These are phyloP conservation scores for Saxidomus purpurata DNA, from an alignment of 1,140 invertebrate species.

Conservation along the genomic window DNA sequence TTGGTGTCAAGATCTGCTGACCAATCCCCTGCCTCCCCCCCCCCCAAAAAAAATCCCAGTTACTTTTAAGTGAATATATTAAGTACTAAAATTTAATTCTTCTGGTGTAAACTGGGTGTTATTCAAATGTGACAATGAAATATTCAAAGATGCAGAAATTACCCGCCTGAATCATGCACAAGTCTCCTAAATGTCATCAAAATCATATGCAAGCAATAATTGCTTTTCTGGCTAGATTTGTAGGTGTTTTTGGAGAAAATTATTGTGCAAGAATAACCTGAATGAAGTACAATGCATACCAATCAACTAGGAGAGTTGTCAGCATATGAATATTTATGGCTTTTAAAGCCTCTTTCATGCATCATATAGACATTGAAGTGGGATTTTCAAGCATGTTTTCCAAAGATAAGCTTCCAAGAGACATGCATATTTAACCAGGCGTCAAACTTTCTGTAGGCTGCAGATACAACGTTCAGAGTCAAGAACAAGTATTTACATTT, in stretches of 20 bases:
- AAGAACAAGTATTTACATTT: too few species aligned
- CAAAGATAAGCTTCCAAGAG: too few species aligned
- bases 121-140: too few species aligned
- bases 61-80: too few species aligned
- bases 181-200: neutral
- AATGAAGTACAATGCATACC: neutral
- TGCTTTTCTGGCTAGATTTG: neutral
- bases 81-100: too few species aligned
- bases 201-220: conserved; percentile 4
- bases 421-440: too few species aligned
- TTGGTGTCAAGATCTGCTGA: too few species aligned
- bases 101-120: too few species aligned
- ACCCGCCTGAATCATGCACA: neutral
- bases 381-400: neutral
- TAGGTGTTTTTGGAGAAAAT: neutral
- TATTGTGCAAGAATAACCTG: neutral
- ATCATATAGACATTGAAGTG: neutral
- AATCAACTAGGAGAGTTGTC: neutral
- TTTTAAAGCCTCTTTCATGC: neutral
- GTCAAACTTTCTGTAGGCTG: too few species aligned
- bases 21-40: too few species aligned
- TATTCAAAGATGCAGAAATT: neutral
- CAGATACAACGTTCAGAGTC: too few species aligned
- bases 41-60: too few species aligned
- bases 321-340: neutral